Conservation (phyloP, 2,888 invertebrate genomes). For the Sialis fuliginosa region DNA sequence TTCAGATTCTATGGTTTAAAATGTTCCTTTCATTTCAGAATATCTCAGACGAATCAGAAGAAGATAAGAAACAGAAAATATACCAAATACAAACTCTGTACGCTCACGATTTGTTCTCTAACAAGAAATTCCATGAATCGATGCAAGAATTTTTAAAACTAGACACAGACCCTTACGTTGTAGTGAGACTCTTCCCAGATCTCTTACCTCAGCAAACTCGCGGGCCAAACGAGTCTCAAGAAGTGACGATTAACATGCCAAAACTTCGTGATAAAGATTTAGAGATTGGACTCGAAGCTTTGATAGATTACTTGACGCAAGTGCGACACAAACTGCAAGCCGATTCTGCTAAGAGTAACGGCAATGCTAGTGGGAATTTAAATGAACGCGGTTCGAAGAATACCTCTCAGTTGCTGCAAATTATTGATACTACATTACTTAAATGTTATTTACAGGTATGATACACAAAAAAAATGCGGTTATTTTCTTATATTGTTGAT, state of each 20-base stretch:
- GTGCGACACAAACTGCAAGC: constrained; percentile 39
- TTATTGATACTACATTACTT: constrained; percentile 91
- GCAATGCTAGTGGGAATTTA: constrained; percentile 20
- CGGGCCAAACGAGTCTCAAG: constrained; percentile 22
- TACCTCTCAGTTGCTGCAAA: constrained; percentile 56
- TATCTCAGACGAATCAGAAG: constrained; percentile 61
- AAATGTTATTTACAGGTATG: constrained; percentile 90
- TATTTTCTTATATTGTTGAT: too few relatives aligned
- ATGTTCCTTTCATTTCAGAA: constrained; percentile 34
- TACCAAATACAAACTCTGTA: constrained; percentile 78
- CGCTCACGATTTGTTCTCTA: constrained; percentile 81
- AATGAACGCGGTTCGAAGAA: constrained; percentile 30
- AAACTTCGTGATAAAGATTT: constrained; percentile 66
- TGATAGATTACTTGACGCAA: constrained; percentile 79
- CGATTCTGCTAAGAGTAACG: constrained; percentile 19
- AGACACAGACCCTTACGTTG: constrained; percentile 86
- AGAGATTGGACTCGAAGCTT: constrained; percentile 71
- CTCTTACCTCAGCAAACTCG: constrained; percentile 36
- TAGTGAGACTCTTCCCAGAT: constrained; percentile 87
- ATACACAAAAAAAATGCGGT: too few relatives aligned
- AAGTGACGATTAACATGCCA: constrained; percentile 25
- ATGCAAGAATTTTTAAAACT: constrained; percentile 83
- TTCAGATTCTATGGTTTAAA: not conserved
- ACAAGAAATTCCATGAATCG: constrained; percentile 73
- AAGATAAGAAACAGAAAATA: constrained; percentile 63